Conservation (phyloP, 2,797 vertebrate genomes). For the Enteromius fasciolatus region DNA sequence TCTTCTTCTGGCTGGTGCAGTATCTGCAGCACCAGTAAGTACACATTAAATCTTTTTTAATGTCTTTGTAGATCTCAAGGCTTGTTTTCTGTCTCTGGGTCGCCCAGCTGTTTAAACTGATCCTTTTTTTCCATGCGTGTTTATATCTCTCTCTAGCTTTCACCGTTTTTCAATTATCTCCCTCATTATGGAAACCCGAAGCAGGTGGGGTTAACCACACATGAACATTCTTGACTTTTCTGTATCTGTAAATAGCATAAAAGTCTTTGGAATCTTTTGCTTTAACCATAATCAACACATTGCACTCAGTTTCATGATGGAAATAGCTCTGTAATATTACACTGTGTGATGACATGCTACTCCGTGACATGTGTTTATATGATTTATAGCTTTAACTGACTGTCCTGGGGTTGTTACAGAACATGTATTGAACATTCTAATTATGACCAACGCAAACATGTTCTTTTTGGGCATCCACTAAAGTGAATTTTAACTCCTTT, state of each 20-base stretch:
- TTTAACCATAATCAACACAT: slow-evolving; percentile 33
- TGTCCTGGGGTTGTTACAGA: slow-evolving; percentile 8
- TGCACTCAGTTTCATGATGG: neutral
- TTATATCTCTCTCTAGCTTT: slow-evolving; percentile 58
- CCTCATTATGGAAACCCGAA: slow-evolving; percentile 69
- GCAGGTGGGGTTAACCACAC: slow-evolving; percentile 61
- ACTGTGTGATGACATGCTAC: slow-evolving; percentile 27
- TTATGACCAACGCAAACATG: slow-evolving; percentile 10
- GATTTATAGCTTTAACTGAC: slow-evolving; percentile 37
- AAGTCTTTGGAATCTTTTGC: slow-evolving; percentile 14
- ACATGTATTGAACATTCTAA: neutral
- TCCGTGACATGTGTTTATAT: slow-evolving; percentile 38
- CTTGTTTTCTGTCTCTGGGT: slow-evolving; percentile 10
- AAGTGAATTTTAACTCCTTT: slow-evolving; percentile 3
- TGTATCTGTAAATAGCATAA: slow-evolving; percentile 5
- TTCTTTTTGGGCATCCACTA: neutral
- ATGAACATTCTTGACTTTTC: slow-evolving; percentile 62
- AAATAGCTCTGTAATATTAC: slow-evolving; percentile 30
- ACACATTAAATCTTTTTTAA: slow-evolving; percentile 4
- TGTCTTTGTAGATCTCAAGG: neutral
- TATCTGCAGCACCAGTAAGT: slow-evolving; percentile 76
- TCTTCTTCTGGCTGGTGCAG: slow-evolving; percentile 70
- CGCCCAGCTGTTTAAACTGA: neutral
- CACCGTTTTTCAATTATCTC: slow-evolving; percentile 73
- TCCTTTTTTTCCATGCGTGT: neutral